Evolutionary conservation across 2,797 vertebrate genomes (phyloP), one percentile per base, ranked within the genome.

Genomic region (Streptopelia turtur): DNA sequence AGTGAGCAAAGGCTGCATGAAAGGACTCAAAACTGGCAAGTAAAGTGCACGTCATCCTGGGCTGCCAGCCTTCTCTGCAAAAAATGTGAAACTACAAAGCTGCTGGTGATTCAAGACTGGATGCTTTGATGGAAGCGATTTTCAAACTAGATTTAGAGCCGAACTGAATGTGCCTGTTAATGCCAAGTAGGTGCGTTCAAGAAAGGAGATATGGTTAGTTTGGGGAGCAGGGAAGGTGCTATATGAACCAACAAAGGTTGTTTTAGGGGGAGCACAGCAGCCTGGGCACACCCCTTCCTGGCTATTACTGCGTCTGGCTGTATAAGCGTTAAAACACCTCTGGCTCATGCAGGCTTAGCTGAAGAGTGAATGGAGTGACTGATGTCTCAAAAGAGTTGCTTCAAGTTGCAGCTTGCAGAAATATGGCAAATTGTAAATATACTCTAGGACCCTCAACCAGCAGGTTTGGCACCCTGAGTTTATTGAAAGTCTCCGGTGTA

Each of bases 381-480:
- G 79, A 83, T 71, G 37, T 80, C 83, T 57, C 53, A 35, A 8
- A 90, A 91, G 68, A 70, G 30, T 45, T 87, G 53, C 81, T 84
- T 79, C 71, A 81, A 63, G 80, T 82, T 84, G 13, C 45, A 88
- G 49, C 70, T 79, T 90, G 56, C 65, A 95, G 80, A 96, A 91
- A 93, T 82, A 77, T 13, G 41, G 41, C 60, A 52, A 35, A 93
- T 39, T 83, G 61, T 90, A 93, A 92, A 89, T 86, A 85, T 49
- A 59, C 31, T 55, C 71, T 75, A 68, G 68, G 78, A 93, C 39
- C 56, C 71, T 89, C 53, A 74, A 91, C 64, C 45, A 82, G 80
- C 39, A 84, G 68, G 77, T 84, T 89, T 90, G 92, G 68, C 83
- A 94, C 43, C 41, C n/a, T 30, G 25, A 83, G 64, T 93, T 96